Percentiles rank a stretch among this genome's conserved stretches.
Evolutionary conservation across 1,140 invertebrate species (phyloP).

Genomic region (Drosophila elegans): DNA sequence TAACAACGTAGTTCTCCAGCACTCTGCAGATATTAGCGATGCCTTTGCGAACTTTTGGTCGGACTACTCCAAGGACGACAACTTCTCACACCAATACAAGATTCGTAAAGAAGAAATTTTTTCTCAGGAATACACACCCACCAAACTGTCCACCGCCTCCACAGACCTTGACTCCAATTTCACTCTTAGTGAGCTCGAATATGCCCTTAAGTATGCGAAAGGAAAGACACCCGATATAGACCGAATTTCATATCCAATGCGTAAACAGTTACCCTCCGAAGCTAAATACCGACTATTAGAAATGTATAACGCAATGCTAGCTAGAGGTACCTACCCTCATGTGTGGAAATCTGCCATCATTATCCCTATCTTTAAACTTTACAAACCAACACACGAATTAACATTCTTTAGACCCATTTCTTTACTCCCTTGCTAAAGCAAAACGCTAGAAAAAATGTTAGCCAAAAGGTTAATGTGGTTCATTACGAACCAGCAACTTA

Average conservation of each 20-base stretch:
- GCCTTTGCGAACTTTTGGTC: conserved; percentile 2
- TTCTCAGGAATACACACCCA: not conserved
- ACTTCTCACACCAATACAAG: conserved; percentile 12
- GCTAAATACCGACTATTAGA: too few relatives aligned
- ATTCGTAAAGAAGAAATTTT: conserved; percentile 3
- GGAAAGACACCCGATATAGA: not conserved
- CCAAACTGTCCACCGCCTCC: not conserved
- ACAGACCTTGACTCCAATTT: not conserved
- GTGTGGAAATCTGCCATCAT: too few relatives aligned
- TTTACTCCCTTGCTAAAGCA: too few relatives aligned
- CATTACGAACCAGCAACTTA: too few relatives aligned
- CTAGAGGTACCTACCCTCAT: too few relatives aligned
- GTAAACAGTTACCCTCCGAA: too few relatives aligned
- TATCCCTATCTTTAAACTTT: too few relatives aligned
- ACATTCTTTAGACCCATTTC: too few relatives aligned
- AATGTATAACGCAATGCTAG: too few relatives aligned
- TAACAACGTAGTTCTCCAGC: not conserved
- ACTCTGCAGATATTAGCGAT: not conserved
- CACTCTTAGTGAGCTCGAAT: not conserved
- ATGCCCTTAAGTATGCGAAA: not conserved
- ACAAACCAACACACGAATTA: too few relatives aligned
- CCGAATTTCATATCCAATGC: not conserved
- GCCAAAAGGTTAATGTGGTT: too few relatives aligned
- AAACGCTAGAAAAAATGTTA: too few relatives aligned
- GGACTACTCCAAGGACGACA: conserved; percentile 5